Evolutionary conservation across 2,888 invertebrate species (phyloP).

Genomic region (Acanthosoma haemorrhoidale): DNA sequence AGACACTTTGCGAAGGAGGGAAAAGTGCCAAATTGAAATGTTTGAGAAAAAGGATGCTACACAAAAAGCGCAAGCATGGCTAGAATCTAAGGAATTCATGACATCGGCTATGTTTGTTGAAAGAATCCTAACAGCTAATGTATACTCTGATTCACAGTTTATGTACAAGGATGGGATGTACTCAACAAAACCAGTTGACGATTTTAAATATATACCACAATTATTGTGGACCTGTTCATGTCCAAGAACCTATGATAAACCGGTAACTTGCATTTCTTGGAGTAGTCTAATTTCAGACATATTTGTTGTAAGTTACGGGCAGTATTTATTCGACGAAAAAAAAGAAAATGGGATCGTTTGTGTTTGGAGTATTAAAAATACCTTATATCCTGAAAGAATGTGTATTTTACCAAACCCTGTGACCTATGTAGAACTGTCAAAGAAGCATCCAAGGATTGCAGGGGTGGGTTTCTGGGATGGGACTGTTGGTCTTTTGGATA

Average conservation of each 20-base stretch:
- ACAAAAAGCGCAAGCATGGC: conserved; percentile 8
- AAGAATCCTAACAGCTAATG: conserved; percentile 64
- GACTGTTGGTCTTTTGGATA: conserved; percentile 63
- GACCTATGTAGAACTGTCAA: conserved; percentile 65
- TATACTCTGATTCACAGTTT: conserved; percentile 51
- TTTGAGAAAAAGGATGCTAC: neutral
- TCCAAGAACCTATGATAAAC: conserved; percentile 50
- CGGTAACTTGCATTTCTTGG: conserved; percentile 61
- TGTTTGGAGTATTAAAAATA: conserved; percentile 72
- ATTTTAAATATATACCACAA: conserved; percentile 61
- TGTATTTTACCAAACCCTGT: conserved; percentile 61
- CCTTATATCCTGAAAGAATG: conserved; percentile 65
- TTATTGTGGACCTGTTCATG: conserved; percentile 63
- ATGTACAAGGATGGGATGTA: conserved; percentile 60
- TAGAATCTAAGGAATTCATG: conserved; percentile 50
- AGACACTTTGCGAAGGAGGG: too few relatives aligned
- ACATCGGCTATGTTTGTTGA: conserved; percentile 62
- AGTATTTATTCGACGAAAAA: conserved; percentile 54
- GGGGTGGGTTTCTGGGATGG: conserved; percentile 73
- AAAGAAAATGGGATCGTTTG: conserved; percentile 59
- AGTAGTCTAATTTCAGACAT: conserved; percentile 64
- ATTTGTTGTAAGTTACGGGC: conserved; percentile 69
- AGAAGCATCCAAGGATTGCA: conserved; percentile 61
- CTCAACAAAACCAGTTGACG: conserved; percentile 57
- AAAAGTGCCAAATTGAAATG: neutral